Evolutionary conservation across 2,888 invertebrate genomes (phyloP).

Genomic region (Drosophila subquinaria): DNA sequence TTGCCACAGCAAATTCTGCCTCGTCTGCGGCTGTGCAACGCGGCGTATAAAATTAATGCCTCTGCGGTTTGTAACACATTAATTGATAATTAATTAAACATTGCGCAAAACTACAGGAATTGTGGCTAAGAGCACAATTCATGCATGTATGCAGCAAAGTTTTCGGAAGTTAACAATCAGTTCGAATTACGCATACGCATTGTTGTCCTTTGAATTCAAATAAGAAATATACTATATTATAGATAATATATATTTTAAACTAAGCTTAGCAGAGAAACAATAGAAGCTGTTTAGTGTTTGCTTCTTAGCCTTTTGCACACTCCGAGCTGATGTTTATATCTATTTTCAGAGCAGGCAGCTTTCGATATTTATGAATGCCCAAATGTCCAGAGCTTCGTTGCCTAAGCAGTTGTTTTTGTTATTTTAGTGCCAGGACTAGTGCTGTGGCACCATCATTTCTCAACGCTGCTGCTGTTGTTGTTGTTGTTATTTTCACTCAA

Average conservation of each 20-base stretch:
- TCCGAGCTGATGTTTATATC: slow-evolving; percentile 14
- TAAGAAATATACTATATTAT: no score
- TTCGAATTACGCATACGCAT: slow-evolving; percentile 44
- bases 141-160: slow-evolving; percentile 17
- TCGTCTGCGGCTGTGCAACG: slow-evolving; percentile 67
- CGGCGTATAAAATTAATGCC: slow-evolving; percentile 79
- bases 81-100: slow-evolving; percentile 80
- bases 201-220: not conserved
- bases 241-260: no score
- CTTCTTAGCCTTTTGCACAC: not conserved
- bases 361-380: slow-evolving; percentile 55
- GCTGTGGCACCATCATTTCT: slow-evolving; percentile 21
- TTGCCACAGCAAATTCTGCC: slow-evolving; percentile 10
- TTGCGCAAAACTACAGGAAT: slow-evolving; percentile 66
- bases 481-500: slow-evolving; percentile 65
- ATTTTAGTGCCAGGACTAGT: slow-evolving; percentile 8
- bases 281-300: no score
- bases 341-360: slow-evolving; percentile 2
- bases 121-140: slow-evolving; percentile 58
- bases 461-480: slow-evolving; percentile 8
- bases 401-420: slow-evolving; percentile 14
- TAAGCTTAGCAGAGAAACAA: not conserved
- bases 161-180: slow-evolving; percentile 38
- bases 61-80: slow-evolving; percentile 76
- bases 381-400: slow-evolving; percentile 56